Evolutionary conservation across 2,113 vertebrate genomes (phyloP).

Genomic region (Larimichthys polyactis): DNA sequence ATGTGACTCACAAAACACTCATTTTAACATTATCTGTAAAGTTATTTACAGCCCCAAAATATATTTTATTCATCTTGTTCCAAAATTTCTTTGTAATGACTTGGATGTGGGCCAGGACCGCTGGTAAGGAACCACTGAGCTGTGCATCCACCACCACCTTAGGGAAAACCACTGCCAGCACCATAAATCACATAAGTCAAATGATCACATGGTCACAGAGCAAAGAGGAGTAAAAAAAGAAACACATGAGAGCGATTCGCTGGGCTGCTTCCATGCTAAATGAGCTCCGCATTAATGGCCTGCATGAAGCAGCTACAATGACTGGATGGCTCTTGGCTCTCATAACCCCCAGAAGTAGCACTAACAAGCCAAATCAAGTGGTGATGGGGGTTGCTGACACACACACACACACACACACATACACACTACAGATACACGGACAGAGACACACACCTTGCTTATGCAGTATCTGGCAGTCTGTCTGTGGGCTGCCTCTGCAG

Average conservation of each 20-base stretch:
- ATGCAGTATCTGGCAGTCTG: constrained; percentile 37
- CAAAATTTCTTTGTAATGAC: neutral
- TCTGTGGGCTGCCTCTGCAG: constrained; percentile 30
- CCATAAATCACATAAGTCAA: constrained; percentile 44
- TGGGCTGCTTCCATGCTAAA: constrained; percentile 40
- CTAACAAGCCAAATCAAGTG: constrained; percentile 70
- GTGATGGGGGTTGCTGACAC: constrained; percentile 44
- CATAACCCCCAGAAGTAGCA: constrained; percentile 53
- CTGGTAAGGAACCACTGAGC: constrained; percentile 28
- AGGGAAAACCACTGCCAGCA: constrained; percentile 12
- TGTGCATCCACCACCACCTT: neutral
- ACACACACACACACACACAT: constrained; percentile 20
- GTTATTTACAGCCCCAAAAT: neutral
- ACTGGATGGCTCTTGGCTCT: constrained; percentile 59
- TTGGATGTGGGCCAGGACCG: neutral
- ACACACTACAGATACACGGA: neutral
- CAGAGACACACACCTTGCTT: constrained; percentile 25
- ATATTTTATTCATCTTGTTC: neutral
- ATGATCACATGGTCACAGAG: constrained; percentile 23
- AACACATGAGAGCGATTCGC: neutral
- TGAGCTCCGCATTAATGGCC: constrained; percentile 53
- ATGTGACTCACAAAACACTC: neutral
- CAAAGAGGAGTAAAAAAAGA: constrained; percentile 25
- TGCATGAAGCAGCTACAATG: constrained; percentile 43
- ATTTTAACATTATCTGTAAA: neutral